These are phyloP conservation scores for Muntiacus muntjak DNA, from an alignment of 2,113 vertebrate genomes.

Conservation along the genomic window DNA sequence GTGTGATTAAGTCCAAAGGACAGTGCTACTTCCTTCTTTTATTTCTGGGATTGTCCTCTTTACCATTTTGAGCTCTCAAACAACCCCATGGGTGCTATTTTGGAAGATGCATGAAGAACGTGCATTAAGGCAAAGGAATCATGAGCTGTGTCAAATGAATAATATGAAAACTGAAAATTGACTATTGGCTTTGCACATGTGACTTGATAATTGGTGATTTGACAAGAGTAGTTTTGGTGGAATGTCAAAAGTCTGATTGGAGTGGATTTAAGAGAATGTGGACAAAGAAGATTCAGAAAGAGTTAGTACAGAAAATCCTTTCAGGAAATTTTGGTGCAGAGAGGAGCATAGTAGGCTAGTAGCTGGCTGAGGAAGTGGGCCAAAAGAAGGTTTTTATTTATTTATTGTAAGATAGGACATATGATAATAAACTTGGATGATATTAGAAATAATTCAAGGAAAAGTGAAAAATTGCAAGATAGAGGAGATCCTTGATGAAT, in stretches of 20 bases:
- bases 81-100: neutral
- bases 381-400: neutral
- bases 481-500: neutral
- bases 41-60: neutral
- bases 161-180: neutral
- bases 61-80: neutral
- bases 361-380: neutral
- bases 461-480: neutral
- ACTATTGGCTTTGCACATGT: neutral
- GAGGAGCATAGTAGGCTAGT: neutral
- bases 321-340: neutral
- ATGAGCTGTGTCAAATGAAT: neutral
- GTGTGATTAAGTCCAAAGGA: neutral
- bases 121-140: neutral
- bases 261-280: neutral
- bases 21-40: neutral
- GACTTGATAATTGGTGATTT: neutral
- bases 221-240: neutral
- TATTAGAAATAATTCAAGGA: neutral
- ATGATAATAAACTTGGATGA: neutral
- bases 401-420: neutral
- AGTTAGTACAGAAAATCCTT: neutral
- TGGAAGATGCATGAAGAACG: neutral
- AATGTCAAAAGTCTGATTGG: neutral
- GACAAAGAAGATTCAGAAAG: neutral